Evolutionary conservation across 2,888 invertebrate genomes (phyloP).

Genomic region (Argyresthia albistria): DNA sequence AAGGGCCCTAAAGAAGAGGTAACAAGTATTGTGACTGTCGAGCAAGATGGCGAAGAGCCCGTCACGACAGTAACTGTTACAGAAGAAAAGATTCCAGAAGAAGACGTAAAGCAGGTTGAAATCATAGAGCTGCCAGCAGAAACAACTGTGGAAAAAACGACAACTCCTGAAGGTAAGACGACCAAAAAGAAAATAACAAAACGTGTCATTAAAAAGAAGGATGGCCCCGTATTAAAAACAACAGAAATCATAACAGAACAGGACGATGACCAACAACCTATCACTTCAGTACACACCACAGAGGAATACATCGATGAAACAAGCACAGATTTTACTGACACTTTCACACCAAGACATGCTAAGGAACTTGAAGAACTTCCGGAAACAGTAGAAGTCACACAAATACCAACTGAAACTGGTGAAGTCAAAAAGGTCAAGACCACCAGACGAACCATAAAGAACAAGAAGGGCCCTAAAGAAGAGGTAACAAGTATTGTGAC

Average conservation of each 20-base stretch:
- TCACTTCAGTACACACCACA: conserved; percentile 24
- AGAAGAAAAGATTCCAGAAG: too few relatives aligned
- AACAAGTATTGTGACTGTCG: too few relatives aligned
- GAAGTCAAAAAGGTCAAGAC: conserved; percentile 6
- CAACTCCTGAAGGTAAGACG: conserved; percentile 16
- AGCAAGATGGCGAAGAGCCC: too few relatives aligned
- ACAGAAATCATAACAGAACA: conserved; percentile 58
- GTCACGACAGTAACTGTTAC: too few relatives aligned
- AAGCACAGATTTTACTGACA: conserved; percentile 6
- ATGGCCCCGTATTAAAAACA: conserved; percentile 12
- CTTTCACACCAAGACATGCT: neutral
- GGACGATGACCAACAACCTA: conserved; percentile 34
- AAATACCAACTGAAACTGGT: conserved; percentile 7
- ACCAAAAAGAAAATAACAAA: conserved; percentile 20
- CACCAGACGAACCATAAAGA: conserved; percentile 16
- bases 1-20: too few relatives aligned
- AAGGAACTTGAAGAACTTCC: conserved; percentile 7
- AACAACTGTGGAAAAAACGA: conserved; percentile 1
- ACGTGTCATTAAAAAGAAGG: conserved; percentile 34
- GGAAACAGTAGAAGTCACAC: conserved; percentile 6
- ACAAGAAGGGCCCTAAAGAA: conserved; percentile 27
- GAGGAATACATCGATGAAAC: conserved; percentile 19
- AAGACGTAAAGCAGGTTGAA: conserved; percentile 3
- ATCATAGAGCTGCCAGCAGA: conserved; percentile 21
- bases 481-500: conserved; percentile 40